phyloP scores from a whole-genome alignment of 1,140 invertebrate species.

The Schlechtendalia chinensis region DNA sequence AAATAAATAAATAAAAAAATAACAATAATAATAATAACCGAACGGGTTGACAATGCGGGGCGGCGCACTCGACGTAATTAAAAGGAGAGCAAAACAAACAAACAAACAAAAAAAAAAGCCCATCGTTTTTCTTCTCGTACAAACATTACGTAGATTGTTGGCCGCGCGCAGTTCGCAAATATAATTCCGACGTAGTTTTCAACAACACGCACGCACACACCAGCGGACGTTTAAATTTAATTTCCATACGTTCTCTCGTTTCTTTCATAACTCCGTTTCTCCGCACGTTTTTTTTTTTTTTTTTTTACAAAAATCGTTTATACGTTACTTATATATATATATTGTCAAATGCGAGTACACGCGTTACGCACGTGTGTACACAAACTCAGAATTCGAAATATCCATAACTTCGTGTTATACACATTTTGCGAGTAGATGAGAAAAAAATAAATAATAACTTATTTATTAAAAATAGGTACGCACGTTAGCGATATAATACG shows the following conservation, averaged over 20 bases:
- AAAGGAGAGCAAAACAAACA: too few relatives aligned
- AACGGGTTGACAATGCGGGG: background rate
- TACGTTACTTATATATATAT: background rate
- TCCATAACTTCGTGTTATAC: too few relatives aligned
- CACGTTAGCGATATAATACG: too few relatives aligned
- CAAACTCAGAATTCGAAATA: too few relatives aligned
- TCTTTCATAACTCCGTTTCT: background rate
- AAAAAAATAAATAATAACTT: too few relatives aligned
- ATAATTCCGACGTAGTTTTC: background rate
- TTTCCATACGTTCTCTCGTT: background rate
- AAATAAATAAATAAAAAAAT: too few relatives aligned
- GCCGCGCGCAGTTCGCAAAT: conserved; percentile 3
- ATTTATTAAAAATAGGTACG: too few relatives aligned
- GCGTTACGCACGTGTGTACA: too few relatives aligned
- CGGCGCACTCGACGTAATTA: background rate
- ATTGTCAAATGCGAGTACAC: background rate
- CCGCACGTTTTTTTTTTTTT: background rate
- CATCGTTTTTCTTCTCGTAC: background rate
- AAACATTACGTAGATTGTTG: background rate
- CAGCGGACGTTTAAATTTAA: conserved; percentile 8
- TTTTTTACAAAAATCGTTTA: too few relatives aligned
- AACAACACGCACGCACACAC: background rate
- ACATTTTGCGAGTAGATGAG: too few relatives aligned
- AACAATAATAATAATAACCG: background rate
- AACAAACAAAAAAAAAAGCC: background rate